These are phyloP conservation scores for Habroteleia sp. DNA, from an alignment of 2,888 invertebrate species.

Conservation along the genomic window DNA sequence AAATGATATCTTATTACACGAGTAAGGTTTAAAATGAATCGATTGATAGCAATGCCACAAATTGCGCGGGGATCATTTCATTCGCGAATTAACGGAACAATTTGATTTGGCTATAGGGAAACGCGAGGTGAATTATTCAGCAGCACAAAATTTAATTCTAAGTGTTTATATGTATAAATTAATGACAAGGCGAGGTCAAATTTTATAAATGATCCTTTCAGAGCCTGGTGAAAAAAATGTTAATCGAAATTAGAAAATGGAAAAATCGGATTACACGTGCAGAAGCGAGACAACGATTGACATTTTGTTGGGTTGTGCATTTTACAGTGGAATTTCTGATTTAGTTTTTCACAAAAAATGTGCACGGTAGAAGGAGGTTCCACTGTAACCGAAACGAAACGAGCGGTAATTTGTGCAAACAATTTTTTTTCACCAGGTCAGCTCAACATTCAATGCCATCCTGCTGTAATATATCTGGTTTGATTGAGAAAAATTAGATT, in stretches of 20 bases:
- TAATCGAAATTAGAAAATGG: constrained; percentile 8
- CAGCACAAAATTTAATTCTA: constrained; percentile 33
- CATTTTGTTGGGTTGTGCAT: too few relatives aligned
- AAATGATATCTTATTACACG: background rate
- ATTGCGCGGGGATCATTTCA: too few relatives aligned
- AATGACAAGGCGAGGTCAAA: constrained; percentile 2
- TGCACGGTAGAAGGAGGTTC: too few relatives aligned
- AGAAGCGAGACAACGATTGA: too few relatives aligned
- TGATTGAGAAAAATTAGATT: constrained; percentile 22
- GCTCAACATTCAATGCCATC: constrained; percentile 53
- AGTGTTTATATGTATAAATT: constrained; percentile 39
- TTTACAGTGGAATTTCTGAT: too few relatives aligned
- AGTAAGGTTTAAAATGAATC: too few relatives aligned
- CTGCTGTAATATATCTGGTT: constrained; percentile 46
- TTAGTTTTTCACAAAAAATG: too few relatives aligned
- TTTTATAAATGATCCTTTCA: constrained; percentile 19
- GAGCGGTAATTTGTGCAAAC: background rate
- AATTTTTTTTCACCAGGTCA: constrained; percentile 41
- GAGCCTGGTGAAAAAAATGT: constrained; percentile 39
- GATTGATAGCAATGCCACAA: too few relatives aligned
- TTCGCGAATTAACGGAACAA: background rate
- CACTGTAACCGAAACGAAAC: too few relatives aligned
- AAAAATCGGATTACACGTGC: too few relatives aligned
- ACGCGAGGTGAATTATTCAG: constrained; percentile 1
- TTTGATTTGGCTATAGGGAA: too few relatives aligned